Evolutionary conservation across 2,797 vertebrate genomes (phyloP), one percentile per base, ranked within the genome.

Genomic region (Kryptolebias ocellatus): DNA sequence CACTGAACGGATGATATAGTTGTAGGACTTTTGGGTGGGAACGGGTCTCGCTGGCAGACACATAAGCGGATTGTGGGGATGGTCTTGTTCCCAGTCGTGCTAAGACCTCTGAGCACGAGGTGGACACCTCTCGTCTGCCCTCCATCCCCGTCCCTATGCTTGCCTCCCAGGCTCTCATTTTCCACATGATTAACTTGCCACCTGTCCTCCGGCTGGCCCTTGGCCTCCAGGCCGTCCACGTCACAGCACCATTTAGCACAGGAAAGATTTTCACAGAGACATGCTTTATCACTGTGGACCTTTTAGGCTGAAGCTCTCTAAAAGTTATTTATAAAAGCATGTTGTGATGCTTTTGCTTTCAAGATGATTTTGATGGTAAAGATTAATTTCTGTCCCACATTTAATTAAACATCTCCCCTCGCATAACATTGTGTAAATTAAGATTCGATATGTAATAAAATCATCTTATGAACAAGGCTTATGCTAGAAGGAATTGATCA

Each of bases 171-270:
- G 85, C 85, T 86, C 90, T 94, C 86, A 94, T 94, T 94, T 94
- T 94, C 92, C 90, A 91, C 93, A 92, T 94, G 93, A 94, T 94
- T 94, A 94, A 89, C 78, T 88, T 67, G 78, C 92, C 93, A 94
- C 93, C 93, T 94, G 93, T 93, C 90, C 87, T 87, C 87, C 71
- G 76, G 85, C 85, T 90, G 90, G 84, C 89, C 87, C 84, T 83
- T 86, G 85, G 80, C 86, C 89, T 83, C 84, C 39, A 10, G 83
- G 83, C 81, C 52, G 5, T 65, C 71, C 24, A 55, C 64, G 59
- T 89, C 87, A 89, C 53, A n/a, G 79, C 76, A 70, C 87, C 83
- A 89, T 89, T 93, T 93, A 93, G 90, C 89, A 73, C 67, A 39
- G 83, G 89, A 79, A 76, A 81, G 71, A 73, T 87, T 92, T 85